Evolutionary conservation across 2,888 invertebrate species (phyloP).

Genomic region (Junonia oenone): DNA sequence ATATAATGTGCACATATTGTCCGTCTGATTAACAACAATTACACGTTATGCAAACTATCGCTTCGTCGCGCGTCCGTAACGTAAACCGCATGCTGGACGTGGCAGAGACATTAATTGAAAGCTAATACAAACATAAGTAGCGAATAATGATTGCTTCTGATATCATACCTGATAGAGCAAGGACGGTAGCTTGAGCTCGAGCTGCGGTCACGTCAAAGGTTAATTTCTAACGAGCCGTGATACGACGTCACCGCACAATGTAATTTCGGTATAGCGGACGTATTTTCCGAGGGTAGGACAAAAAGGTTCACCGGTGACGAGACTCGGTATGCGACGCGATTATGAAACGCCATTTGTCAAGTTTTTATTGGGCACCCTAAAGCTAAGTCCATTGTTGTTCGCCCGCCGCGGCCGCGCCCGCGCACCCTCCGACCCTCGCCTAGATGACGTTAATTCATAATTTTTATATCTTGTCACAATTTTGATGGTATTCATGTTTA

Average conservation of each 20-base stretch:
- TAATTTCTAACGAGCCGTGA: slow-evolving; percentile 16
- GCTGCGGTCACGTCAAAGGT: slow-evolving; percentile 21
- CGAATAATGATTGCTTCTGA: slow-evolving; percentile 19
- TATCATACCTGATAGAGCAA: neutral
- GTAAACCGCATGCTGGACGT: slow-evolving; percentile 23
- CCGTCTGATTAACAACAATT: slow-evolving; percentile 28
- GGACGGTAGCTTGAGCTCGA: neutral
- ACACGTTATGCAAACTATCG: slow-evolving; percentile 12
- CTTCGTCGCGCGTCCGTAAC: slow-evolving; percentile 16
- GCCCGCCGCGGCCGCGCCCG: slow-evolving; percentile 34
- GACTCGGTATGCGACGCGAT: slow-evolving; percentile 71
- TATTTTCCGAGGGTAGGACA: slow-evolving; percentile 57
- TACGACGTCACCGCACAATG: slow-evolving; percentile 34
- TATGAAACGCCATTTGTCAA: slow-evolving; percentile 80
- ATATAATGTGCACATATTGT: slow-evolving; percentile 12
- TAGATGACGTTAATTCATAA: slow-evolving; percentile 69
- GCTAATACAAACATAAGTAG: slow-evolving; percentile 20
- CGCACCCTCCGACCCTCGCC: slow-evolving; percentile 57
- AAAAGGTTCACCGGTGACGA: slow-evolving; percentile 61
- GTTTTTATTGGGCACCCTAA: slow-evolving; percentile 77
- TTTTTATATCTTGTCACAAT: slow-evolving; percentile 74
- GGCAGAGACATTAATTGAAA: slow-evolving; percentile 29
- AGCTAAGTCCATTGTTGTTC: slow-evolving; percentile 61
- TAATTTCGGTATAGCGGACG: slow-evolving; percentile 48
- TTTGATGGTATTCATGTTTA: slow-evolving; percentile 22